Base-by-base conservation (phyloP, 1,140 invertebrate species). In the Micrasema longulum region DNA sequence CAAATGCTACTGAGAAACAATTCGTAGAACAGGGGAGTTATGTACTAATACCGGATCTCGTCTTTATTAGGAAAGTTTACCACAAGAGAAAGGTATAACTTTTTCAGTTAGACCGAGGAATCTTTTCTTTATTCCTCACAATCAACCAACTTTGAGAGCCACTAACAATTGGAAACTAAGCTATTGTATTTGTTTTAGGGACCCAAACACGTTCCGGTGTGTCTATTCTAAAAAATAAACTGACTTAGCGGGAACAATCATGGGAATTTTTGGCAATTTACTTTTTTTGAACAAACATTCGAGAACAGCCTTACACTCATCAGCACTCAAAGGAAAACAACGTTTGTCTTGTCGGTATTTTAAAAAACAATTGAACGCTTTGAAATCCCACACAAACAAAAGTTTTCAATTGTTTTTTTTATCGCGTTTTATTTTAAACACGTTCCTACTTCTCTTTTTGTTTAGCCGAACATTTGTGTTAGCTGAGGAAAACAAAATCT, bases 11-110 rank as follows among this genome's bases (percentile, higher is more conserved):
- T n/a, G n/a, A 43, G 57, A 23, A 62, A 26, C 57, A 41, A 45
- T 45, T 18, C 41, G 7, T 11, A 10, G 57, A n/a, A 43, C 18
- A 31, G 36, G 10, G n/a, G 52, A 55, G 52, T 65, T 35, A 48
- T 18, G 45, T 65, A 48, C 62, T 47, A 48, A 48, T 47, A 43
- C 62, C 23, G 35, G 64, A 66, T 50, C 64, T 38, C 64, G 64
- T 66, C 64, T 66, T 66, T 66, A 66, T 66, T 35, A 66, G 35
- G 45, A 66, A 66, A 66, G 45, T 66, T 66, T 64, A 20, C 64
- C 16, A 47, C 45, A 64, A n/a, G 38, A 52, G 64, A 22, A 66
- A 66, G 43, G 43, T 18, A 66, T 52, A 52, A 66, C 64, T 66
- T 66, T 66, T 66, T 52, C 16, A 52, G 45, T 52, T 45, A 64